Evolutionary conservation across 2,888 invertebrate genomes (phyloP).

Genomic region (Spodoptera exigua): DNA sequence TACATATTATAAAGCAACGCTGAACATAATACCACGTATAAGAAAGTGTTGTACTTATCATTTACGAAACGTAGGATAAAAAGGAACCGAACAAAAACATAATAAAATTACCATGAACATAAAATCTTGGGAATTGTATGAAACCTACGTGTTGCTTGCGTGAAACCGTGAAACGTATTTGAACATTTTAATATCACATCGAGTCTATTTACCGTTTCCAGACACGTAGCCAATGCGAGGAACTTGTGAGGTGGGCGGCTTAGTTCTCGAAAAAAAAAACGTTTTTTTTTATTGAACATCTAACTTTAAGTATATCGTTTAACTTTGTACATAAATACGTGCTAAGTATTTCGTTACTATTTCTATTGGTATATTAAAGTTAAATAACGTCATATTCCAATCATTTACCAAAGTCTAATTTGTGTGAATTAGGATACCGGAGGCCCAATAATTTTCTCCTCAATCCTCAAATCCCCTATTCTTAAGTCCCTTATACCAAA

Average conservation of each 20-base stretch:
- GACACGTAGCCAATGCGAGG: conserved; percentile 21
- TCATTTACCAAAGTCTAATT: too few relatives aligned
- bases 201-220: conserved; percentile 21
- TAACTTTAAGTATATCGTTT: too few relatives aligned
- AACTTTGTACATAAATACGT: too few relatives aligned
- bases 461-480: too few relatives aligned
- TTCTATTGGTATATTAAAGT: too few relatives aligned
- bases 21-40: conserved; percentile 39
- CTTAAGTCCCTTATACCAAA: too few relatives aligned
- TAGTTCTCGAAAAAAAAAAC: too few relatives aligned
- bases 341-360: too few relatives aligned
- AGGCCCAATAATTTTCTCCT: too few relatives aligned
- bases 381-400: too few relatives aligned
- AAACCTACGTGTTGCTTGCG: conserved; percentile 23
- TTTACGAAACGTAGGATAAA: conserved; percentile 52
- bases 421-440: too few relatives aligned
- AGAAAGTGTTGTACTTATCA: conserved; percentile 48
- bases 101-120: conserved; percentile 65
- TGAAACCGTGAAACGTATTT: conserved; percentile 18
- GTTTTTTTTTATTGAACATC: too few relatives aligned
- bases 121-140: conserved; percentile 39
- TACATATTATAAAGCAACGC: conserved; percentile 27
- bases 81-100: conserved; percentile 60
- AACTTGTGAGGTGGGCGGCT: not conserved
- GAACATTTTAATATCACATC: conserved; percentile 31